A percentile compares a stretch with the other conserved stretches of the same genome.
These are phyloP conservation scores for Netelia fuscicornis DNA, from an alignment of 2,888 invertebrate species.

Conservation along the genomic window DNA sequence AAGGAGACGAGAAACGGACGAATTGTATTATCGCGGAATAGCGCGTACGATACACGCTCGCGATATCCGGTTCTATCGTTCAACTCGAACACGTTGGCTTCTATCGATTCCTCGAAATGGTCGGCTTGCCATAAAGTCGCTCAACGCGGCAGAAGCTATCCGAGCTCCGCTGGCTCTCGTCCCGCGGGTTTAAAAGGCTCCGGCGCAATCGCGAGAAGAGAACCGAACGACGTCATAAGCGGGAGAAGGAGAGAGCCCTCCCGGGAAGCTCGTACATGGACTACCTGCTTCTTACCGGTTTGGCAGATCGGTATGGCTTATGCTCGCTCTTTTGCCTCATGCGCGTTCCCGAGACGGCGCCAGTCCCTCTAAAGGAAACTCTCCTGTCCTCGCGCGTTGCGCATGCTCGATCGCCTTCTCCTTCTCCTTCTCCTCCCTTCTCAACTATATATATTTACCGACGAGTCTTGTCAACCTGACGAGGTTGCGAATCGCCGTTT, in stretches of 20 bases:
- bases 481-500: slow-evolving; percentile 18
- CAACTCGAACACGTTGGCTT: slow-evolving; percentile 10
- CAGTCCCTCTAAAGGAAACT: slow-evolving; percentile 66
- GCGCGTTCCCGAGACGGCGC: slow-evolving; percentile 64
- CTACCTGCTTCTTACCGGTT: slow-evolving; percentile 68
- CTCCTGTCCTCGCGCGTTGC: slow-evolving; percentile 38
- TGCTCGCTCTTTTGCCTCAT: slow-evolving; percentile 41
- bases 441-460: slow-evolving; percentile 3
- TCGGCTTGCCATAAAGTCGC: slow-evolving; percentile 49
- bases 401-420: slow-evolving; percentile 28
- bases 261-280: slow-evolving; percentile 65
- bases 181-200: slow-evolving; percentile 58
- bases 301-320: slow-evolving; percentile 56
- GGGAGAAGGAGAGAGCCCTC: slow-evolving; percentile 11
- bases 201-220: slow-evolving; percentile 50
- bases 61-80: slow-evolving; percentile 14
- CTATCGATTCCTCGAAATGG: slow-evolving; percentile 59
- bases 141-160: background rate
- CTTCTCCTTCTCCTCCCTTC: background rate
- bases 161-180: slow-evolving; percentile 6
- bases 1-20: background rate
- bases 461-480: slow-evolving; percentile 16
- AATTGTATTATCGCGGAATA: background rate
- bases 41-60: background rate
- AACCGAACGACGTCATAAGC: slow-evolving; percentile 62